Conservation (phyloP, 2,113 vertebrate species). For the Cololabis saira region DNA sequence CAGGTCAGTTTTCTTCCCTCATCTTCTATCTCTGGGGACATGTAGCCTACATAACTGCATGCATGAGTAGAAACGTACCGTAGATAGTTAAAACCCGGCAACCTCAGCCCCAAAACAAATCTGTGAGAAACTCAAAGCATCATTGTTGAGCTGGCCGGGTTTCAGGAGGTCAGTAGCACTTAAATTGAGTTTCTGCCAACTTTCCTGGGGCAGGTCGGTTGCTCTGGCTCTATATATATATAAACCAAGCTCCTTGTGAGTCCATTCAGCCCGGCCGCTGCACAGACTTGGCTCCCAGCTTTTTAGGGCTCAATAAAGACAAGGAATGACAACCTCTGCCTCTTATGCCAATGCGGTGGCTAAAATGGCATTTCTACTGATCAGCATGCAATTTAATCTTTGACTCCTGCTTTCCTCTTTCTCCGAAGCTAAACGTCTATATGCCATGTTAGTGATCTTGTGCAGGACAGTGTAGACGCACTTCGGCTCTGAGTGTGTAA, state of each 20-base stretch:
- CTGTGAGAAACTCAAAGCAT: background rate
- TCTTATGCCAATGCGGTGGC: constrained; percentile 40
- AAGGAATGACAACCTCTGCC: constrained; percentile 6
- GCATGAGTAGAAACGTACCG: background rate
- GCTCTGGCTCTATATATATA: constrained; percentile 28
- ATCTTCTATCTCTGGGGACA: background rate
- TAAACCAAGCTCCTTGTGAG: constrained; percentile 32
- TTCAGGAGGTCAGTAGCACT: constrained; percentile 51
- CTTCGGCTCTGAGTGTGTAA: background rate
- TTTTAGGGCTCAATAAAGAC: constrained; percentile 27
- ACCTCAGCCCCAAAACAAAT: constrained; percentile 3
- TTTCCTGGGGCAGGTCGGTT: constrained; percentile 21
- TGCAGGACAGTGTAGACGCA: no score
- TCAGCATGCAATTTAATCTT: constrained; percentile 8
- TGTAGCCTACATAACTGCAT: no score
- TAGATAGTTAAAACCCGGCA: constrained; percentile 9
- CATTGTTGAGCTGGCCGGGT: constrained; percentile 20
- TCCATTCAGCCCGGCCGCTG: constrained; percentile 5
- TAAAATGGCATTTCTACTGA: constrained; percentile 28
- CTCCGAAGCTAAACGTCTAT: background rate
- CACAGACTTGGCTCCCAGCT: background rate
- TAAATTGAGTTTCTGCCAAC: constrained; percentile 43
- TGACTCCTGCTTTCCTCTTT: constrained; percentile 8
- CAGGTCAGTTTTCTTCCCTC: background rate
- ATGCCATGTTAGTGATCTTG: no score